phyloP scores from a whole-genome alignment of 2,797 vertebrate species.

The Anas georgica region DNA sequence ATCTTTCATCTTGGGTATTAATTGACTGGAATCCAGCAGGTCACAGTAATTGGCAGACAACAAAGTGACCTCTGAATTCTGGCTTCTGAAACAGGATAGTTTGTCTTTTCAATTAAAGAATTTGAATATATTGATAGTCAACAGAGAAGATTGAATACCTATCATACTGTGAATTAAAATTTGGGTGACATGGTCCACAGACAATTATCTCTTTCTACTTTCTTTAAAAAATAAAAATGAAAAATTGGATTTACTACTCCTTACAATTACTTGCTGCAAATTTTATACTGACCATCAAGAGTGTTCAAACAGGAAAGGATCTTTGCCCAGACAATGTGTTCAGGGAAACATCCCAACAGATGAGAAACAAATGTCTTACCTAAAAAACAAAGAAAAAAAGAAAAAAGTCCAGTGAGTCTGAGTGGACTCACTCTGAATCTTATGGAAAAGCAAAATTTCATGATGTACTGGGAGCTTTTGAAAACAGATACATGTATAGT shows the following conservation, averaged over 20 bases:
- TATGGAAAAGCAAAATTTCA: background rate
- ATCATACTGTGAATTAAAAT: background rate
- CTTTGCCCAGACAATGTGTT: background rate
- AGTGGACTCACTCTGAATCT: background rate
- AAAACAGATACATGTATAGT: background rate
- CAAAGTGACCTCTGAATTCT: background rate
- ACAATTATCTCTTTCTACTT: background rate
- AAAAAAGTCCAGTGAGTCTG: background rate
- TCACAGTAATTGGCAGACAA: background rate
- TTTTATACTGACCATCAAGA: background rate
- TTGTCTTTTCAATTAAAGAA: slow-evolving; percentile 6
- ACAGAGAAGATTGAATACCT: background rate
- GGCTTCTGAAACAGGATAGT: background rate
- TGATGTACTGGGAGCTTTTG: background rate
- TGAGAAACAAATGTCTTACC: background rate
- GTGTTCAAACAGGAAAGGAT: background rate
- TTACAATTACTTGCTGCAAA: background rate
- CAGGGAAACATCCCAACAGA: background rate
- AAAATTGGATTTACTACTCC: background rate
- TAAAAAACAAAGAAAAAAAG: background rate
- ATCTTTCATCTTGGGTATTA: slow-evolving; percentile 30
- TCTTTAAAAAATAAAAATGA: background rate
- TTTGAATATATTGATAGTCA: background rate
- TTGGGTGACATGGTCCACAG: accelerated
- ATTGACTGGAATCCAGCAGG: slow-evolving; percentile 30